phyloP scores from a whole-genome alignment of 2,888 invertebrate species.

The Drosophila percnosoma region DNA sequence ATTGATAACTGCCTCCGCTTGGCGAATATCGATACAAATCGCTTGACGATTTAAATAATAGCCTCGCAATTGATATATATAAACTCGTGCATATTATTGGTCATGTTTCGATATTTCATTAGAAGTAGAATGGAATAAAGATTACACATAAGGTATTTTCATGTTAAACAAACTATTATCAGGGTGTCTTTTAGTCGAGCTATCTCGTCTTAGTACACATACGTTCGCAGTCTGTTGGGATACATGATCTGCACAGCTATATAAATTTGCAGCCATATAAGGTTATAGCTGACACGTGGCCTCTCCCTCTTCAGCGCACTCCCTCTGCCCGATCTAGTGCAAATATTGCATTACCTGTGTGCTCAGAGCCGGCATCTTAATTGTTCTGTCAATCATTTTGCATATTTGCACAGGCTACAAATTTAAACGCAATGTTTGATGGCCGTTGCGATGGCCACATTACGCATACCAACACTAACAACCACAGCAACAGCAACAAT shows the following conservation, averaged over 20 bases:
- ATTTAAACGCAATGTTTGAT: constrained; percentile 53
- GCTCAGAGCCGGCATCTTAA: constrained; percentile 60
- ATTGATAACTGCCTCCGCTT: not conserved
- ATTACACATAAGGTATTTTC: not conserved
- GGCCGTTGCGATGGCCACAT: constrained; percentile 47
- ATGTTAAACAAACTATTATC: not conserved
- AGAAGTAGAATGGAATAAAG: not conserved
- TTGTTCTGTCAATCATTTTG: constrained; percentile 81
- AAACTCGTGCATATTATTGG: not conserved
- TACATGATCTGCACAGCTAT: constrained; percentile 51
- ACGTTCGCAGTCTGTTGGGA: constrained; percentile 17
- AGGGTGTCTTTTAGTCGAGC: not conserved
- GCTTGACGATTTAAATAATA: not conserved
- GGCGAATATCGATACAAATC: not conserved
- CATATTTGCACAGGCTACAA: constrained; percentile 71
- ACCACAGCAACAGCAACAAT: not conserved
- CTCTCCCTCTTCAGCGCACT: not conserved
- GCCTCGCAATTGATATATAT: not conserved
- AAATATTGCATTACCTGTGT: constrained; percentile 33
- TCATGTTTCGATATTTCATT: not conserved
- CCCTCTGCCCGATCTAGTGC: not conserved
- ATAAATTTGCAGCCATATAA: constrained; percentile 60
- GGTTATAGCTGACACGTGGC: constrained; percentile 52
- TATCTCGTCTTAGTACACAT: not conserved
- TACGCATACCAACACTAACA: constrained; percentile 37